Conservation (phyloP, 2,113 vertebrate species). For the Cardinalis cardinalis region DNA sequence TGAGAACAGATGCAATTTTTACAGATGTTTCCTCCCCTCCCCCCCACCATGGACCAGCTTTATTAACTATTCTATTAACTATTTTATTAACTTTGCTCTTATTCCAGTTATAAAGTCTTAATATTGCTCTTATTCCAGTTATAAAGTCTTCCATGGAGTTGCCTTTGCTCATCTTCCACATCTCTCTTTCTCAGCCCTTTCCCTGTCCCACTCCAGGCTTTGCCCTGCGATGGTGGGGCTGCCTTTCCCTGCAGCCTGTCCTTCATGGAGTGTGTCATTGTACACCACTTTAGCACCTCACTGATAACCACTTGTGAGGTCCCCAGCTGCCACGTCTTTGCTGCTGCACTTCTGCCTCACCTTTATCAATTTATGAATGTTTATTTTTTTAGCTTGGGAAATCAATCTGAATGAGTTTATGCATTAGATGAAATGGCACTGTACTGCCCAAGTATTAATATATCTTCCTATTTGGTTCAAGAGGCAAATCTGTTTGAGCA, state of each 20-base stretch:
- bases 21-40: not conserved
- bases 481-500: not conserved
- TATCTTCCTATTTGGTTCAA: not conserved
- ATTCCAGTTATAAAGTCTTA: not conserved
- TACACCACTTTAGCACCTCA: no score
- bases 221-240: not conserved
- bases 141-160: not conserved
- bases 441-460: not conserved
- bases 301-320: not conserved
- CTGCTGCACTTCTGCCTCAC: not conserved
- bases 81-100: not conserved
- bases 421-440: not conserved
- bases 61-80: not conserved
- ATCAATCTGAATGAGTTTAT: not conserved
- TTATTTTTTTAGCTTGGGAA: not conserved
- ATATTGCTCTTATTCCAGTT: not conserved
- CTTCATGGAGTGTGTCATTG: rapidly evolving
- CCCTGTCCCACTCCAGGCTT: not conserved
- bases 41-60: not conserved
- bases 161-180: not conserved
- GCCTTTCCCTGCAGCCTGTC: not conserved
- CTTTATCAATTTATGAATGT: not conserved
- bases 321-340: not conserved
- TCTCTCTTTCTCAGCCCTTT: not conserved
- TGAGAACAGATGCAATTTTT: not conserved